phyloP scores from a whole-genome alignment of 2,113 vertebrate genomes.

The Pedetes capensis region DNA sequence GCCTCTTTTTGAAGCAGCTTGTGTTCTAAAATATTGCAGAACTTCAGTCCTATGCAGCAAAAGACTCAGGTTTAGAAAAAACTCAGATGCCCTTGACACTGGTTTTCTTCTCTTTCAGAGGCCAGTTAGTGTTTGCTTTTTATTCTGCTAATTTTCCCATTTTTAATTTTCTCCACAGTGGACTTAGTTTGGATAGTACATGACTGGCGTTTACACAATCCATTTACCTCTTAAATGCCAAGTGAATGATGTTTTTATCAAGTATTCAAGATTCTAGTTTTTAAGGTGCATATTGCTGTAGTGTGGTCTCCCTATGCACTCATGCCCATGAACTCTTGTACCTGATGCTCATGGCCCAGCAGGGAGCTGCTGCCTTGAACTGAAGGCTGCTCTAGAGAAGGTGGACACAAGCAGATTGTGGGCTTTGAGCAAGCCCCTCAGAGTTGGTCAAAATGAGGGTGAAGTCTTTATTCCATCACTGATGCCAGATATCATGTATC shows the following conservation, averaged over 20 bases:
- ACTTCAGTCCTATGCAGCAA: not conserved
- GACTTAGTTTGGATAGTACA: not conserved
- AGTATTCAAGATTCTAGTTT: not conserved
- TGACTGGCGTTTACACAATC: not conserved
- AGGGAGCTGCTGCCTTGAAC: not conserved
- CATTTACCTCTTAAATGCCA: conserved; percentile 14
- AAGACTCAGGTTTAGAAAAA: not conserved
- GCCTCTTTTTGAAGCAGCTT: conserved; percentile 2
- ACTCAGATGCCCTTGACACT: not conserved
- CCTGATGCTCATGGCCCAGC: not conserved
- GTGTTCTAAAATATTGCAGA: conserved; percentile 49
- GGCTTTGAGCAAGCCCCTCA: not conserved
- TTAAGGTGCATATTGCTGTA: not conserved
- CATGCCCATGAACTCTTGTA: not conserved
- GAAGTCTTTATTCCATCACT: not conserved
- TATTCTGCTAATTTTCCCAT: not conserved
- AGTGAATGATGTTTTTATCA: not conserved
- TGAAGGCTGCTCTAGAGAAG: not conserved
- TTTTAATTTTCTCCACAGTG: not conserved
- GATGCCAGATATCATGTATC: not conserved
- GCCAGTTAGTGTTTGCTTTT: not conserved
- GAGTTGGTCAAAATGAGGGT: not conserved
- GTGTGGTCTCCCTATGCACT: not conserved
- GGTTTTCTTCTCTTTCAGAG: not conserved
- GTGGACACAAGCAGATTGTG: not conserved